phyloP scores from a whole-genome alignment of 2,113 vertebrate genomes.

The Puntigrus tetrazona region DNA sequence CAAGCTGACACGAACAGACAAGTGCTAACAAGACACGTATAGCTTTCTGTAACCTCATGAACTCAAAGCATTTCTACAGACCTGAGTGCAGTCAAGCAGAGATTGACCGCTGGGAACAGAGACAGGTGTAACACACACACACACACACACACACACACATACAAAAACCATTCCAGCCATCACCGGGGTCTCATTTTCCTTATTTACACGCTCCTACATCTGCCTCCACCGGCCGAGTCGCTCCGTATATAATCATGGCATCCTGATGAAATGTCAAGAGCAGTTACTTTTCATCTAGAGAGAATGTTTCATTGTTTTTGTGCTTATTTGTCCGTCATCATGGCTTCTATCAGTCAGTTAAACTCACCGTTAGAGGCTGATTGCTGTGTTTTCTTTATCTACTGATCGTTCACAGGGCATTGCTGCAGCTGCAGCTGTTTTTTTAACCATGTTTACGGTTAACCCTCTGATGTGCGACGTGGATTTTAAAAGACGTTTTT shows the following conservation, averaged over 20 bases:
- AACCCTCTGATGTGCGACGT: neutral
- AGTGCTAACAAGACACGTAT: conserved; percentile 24
- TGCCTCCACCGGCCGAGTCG: neutral
- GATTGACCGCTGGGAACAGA: neutral
- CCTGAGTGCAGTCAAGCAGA: conserved; percentile 19
- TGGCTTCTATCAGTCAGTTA: neutral
- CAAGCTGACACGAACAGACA: conserved; percentile 8
- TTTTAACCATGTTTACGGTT: neutral
- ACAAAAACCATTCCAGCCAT: neutral
- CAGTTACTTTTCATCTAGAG: conserved; percentile 21
- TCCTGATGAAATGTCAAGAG: conserved; percentile 38
- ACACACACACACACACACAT: neutral
- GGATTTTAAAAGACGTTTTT: neutral
- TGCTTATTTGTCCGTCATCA: conserved; percentile 1
- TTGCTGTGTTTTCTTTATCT: neutral
- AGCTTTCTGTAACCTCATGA: neutral
- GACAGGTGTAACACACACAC: neutral
- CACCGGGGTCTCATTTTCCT: conserved; percentile 43
- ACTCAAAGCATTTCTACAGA: conserved; percentile 7
- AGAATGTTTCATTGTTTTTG: conserved; percentile 8
- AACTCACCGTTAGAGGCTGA: neutral
- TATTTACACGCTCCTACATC: conserved; percentile 19
- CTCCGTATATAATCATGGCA: conserved; percentile 36
- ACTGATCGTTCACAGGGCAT: neutral
- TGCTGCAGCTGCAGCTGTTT: neutral